Evolutionary conservation across 2,797 vertebrate species (phyloP), one percentile per base, ranked within the genome.

Genomic region (Danio albolineatus): DNA sequence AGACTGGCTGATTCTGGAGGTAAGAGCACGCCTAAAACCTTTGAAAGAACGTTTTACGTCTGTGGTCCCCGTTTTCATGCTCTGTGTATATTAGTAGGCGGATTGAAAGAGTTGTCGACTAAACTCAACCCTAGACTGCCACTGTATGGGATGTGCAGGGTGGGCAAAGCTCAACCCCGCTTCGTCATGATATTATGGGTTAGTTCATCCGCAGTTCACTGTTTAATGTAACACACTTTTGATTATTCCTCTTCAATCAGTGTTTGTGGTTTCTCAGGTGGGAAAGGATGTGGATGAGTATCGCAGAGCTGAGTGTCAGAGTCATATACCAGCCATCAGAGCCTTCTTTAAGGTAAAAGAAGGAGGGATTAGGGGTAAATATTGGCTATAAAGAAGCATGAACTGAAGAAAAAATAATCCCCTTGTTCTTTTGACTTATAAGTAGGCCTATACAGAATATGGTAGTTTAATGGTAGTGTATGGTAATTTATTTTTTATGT

Each of bases 1-100:
- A 88, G 84, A 74, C 74, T 88, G 67, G 76, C 76, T 6, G 85
- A 86, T 70, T 88, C 87, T 48, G 87, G 87, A 78, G 87, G 87
- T 88, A 82, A 79, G 53, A 57, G 14, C 53, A 75, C 19, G 61
- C 5, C 4, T 7, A 57, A 78, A 7, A 53, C 8, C 2, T 38
- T 5, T 53, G 10, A 2, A 48, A 51, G n/a, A 16, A 57, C 17
- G 6, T 9, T 48, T 65, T 13, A 13, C 38, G 14, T 10, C 16
- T 28, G 6, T 49, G 16, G n/a, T 48, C 4, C 6, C 54, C 49
- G 60, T 38, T 46, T 7, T 65, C 17, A 21, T 59, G 21, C 17
- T n/a, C 2, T 66, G 21, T 36, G 2, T 62, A 48, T 75, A 48
- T 19, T 66, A 87, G 86, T 66, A 14, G 86, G 84, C 16, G 83